Evolutionary conservation across 2,113 vertebrate genomes (phyloP), one percentile per base, ranked within the genome.

Genomic region (Hypocryptadius cinnamomeus): DNA sequence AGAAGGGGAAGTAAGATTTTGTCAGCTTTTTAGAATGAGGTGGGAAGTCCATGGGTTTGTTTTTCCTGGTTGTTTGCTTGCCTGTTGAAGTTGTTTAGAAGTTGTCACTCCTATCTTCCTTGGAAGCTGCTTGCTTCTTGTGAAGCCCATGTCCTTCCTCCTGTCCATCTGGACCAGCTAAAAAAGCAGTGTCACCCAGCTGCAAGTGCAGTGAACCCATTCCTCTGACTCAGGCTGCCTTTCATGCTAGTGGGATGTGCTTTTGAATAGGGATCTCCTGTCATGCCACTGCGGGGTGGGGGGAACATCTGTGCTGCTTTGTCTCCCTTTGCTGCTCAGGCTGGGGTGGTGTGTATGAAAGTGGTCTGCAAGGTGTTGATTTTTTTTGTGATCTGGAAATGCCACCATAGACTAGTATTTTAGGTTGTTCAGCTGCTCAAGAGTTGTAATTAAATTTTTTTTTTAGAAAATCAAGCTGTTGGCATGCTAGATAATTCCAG

Each of bases 201-300:
- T 68, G 35, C 1, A 3, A 56, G n/a, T 1, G 2, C 11, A 3
- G 17, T 15, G 33, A 76, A n/a, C n/a, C 27, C 8, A 0, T 42
- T 71, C 30, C 18, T 54, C 6, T 0, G 2, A 7, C 37, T 88
- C 28, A 13, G 28, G 2, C 47, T 8, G 6, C 33, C 39, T 72
- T n/a, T 54, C 14, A 0, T 60, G 66, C 44, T 31, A 4, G 48
- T 2, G 6, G 42, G 37, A 17, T 51, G 30, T 42, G 48, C 24
- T 56, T 50, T 76, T 63, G 73, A 44, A 6, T 9, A 9, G 11
- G 15, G 27, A 40, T 69, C 44, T 48, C 33, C 85, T 39, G 48
- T 30, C 18, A 4, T 54, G 30, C 23, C 30, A 19, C 0, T 24
- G 19, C 8, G 6, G 47, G 14, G 11, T n/a, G 68, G 8, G 65